Conservation (phyloP, 2,888 invertebrate species). For the Drosophila atripex region DNA sequence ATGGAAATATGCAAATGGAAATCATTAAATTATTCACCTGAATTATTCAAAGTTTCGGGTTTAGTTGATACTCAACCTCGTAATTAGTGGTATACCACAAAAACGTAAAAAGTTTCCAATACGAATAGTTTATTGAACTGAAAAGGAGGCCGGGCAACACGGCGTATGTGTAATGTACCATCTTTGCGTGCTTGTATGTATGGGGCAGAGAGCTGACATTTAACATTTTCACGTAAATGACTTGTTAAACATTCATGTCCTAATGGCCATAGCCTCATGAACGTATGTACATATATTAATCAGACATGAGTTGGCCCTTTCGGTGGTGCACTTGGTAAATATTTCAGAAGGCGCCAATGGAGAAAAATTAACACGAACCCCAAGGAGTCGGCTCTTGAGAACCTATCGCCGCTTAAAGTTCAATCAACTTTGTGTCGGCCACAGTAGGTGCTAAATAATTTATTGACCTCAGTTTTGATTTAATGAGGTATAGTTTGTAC, state of each 20-base stretch:
- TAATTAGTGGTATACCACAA: constrained; percentile 27
- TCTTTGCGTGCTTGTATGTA: constrained; percentile 15
- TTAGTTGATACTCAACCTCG: constrained; percentile 3
- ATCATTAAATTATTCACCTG: constrained; percentile 45
- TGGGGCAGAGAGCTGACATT: constrained; percentile 46
- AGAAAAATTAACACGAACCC: constrained; percentile 28
- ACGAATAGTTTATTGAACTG: constrained; percentile 40
- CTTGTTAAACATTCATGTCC: constrained; percentile 57
- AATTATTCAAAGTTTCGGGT: constrained; percentile 18
- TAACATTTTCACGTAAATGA: constrained; percentile 56
- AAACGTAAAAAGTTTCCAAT: constrained; percentile 15
- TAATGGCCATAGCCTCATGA: constrained; percentile 40
- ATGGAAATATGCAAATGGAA: constrained; percentile 36
- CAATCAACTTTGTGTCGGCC: constrained; percentile 57
- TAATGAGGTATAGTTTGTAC: neutral
- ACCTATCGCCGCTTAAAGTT: constrained; percentile 43
- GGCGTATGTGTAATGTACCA: constrained; percentile 34
- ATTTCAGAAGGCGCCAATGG: constrained; percentile 47
- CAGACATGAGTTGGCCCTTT: constrained; percentile 31
- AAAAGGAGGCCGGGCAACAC: constrained; percentile 18
- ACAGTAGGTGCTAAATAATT: constrained; percentile 52
- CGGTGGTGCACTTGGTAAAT: constrained; percentile 56
- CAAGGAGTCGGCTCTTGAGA: constrained; percentile 8
- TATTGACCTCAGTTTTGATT: constrained; percentile 26
- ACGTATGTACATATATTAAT: constrained; percentile 54